Conservation (phyloP, 2,888 invertebrate species). For the Drosophila macrospina region DNA sequence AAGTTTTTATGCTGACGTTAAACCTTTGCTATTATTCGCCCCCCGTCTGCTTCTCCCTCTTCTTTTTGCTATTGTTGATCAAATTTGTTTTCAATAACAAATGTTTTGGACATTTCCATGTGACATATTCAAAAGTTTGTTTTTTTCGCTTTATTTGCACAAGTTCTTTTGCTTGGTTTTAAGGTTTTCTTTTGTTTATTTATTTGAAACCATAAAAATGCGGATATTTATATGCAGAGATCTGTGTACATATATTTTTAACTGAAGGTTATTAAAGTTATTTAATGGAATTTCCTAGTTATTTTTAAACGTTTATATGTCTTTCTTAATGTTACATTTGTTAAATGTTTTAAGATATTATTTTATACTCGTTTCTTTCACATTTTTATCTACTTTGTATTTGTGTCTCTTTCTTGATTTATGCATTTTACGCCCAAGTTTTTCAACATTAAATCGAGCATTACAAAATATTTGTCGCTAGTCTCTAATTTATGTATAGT, state of each 20-base stretch:
- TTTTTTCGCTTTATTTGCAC: conserved; percentile 39
- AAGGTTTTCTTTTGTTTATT: conserved; percentile 46
- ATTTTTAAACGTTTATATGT: not conserved
- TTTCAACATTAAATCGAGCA: conserved; percentile 60
- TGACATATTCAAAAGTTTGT: not conserved
- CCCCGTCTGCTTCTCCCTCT: not conserved
- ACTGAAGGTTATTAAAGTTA: conserved; percentile 41
- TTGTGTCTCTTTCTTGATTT: conserved; percentile 46
- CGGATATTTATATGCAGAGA: conserved; percentile 45
- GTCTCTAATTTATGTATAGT: conserved; percentile 9
- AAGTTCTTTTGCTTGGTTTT: conserved; percentile 43
- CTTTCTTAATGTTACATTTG: conserved; percentile 6
- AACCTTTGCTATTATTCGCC: conserved; percentile 14
- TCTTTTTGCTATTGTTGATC: conserved; percentile 9
- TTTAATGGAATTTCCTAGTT: conserved; percentile 34
- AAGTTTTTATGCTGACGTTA: conserved; percentile 44
- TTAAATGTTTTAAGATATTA: not conserved
- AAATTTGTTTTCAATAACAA: conserved; percentile 38
- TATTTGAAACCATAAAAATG: conserved; percentile 32
- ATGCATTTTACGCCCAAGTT: conserved; percentile 39
- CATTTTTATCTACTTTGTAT: conserved; percentile 5
- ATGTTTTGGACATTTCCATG: conserved; percentile 44
- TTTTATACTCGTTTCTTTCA: conserved; percentile 4
- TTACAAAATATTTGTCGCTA: conserved; percentile 40
- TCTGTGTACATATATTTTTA: conserved; percentile 19